Conservation (phyloP, 2,888 invertebrate species). For the Perithous albicinctus region DNA sequence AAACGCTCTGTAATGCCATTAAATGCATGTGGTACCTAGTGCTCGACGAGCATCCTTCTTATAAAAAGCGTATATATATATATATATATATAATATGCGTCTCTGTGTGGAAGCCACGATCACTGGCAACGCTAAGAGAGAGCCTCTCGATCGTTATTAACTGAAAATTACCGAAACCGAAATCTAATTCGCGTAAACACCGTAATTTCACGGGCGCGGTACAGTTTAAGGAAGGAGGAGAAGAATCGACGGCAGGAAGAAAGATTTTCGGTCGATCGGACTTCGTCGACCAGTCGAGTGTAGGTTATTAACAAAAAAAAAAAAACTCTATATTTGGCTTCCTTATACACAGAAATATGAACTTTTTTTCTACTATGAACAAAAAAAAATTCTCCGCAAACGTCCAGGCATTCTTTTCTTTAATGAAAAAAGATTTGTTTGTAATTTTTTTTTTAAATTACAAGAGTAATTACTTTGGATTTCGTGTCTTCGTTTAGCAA, state of each 20-base stretch:
- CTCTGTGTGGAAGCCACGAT: conserved; percentile 62
- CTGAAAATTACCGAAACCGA: conserved; percentile 83
- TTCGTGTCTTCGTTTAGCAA: too few relatives aligned
- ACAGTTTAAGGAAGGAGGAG: conserved; percentile 33
- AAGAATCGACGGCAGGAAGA: conserved; percentile 17
- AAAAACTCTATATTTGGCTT: not conserved
- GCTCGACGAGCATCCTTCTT: conserved; percentile 71
- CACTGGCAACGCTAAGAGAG: conserved; percentile 34
- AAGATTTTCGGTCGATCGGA: conserved; percentile 34
- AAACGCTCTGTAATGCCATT: conserved; percentile 78
- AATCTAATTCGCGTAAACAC: conserved; percentile 83
- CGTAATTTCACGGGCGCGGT: conserved; percentile 76
- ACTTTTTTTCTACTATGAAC: too few relatives aligned
- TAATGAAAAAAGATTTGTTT: too few relatives aligned
- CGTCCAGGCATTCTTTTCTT: too few relatives aligned
- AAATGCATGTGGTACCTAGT: conserved; percentile 70
- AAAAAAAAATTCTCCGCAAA: too few relatives aligned
- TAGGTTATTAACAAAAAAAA: not conserved
- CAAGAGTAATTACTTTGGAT: too few relatives aligned
- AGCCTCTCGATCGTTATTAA: conserved; percentile 78
- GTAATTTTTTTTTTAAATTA: too few relatives aligned
- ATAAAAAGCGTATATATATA: conserved; percentile 29
- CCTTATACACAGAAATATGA: not conserved
- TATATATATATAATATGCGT: too few relatives aligned
- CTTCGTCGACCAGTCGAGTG: not conserved